Evolutionary conservation across 2,888 invertebrate genomes (phyloP), one percentile per base, ranked within the genome.

Genomic region (Malthinus seriepunctatus): DNA sequence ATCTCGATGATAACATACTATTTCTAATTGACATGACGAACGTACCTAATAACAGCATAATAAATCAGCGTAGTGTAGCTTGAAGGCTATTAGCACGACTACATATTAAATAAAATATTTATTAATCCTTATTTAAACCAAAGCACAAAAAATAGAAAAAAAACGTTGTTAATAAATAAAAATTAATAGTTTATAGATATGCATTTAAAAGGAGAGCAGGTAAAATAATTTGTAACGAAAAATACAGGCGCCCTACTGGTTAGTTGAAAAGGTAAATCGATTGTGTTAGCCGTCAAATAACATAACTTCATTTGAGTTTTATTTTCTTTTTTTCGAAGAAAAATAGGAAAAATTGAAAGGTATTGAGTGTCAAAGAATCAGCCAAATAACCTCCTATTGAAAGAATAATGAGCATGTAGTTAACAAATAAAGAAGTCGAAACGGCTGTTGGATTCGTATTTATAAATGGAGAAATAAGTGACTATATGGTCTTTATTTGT

Each of bases 191-290:
- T 15, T 23, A 23, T 23, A 23, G 23, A 23, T 23, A 5, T 23
- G 23, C 23, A 12, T 12, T 42, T 42, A 42, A 42, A 23, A 23
- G 23, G 23, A 51, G 56, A 49, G 54, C 75, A 76, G 75, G 75
- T 76, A 76, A 67, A 72, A 74, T 74, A 74, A 76, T 75, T 75
- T 75, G 74, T 73, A 70, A 73, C 69, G 44, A 70, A 70, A 68
- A 66, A 66, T 67, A 63, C 55, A 23, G 62, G 56, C 65, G 54
- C 53, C 67, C 64, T 46, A 63, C 57, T 23, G 46, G 67, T 33
- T 59, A 49, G 57, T 61, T 64, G 67, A 71, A 73, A 71, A 72
- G 69, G 60, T 51, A 63, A 64, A 65, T 65, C 62, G 65, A 67
- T 69, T 68, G 71, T 68, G 69, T 67, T 69, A 65, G 65, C 62